A percentile compares a stretch with the other conserved stretches of the same genome.
These are phyloP conservation scores for Cylas formicarius DNA, from an alignment of 1,140 invertebrate species.

Conservation along the genomic window DNA sequence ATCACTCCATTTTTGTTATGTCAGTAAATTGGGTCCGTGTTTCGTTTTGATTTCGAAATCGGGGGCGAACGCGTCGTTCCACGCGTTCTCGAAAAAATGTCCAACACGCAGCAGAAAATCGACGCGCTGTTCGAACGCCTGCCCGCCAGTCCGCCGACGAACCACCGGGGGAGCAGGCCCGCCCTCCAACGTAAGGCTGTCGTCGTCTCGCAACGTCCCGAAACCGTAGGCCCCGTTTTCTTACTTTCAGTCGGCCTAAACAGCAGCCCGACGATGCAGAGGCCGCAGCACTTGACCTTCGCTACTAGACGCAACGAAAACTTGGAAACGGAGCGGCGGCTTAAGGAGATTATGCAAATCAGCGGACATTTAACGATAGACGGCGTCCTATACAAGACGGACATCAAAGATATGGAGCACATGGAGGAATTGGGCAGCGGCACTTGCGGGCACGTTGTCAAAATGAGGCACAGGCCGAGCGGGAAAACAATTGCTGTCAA, in stretches of 20 bases:
- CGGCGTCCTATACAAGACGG: constrained; percentile 71
- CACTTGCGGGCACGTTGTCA: constrained; percentile 95
- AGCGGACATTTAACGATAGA: constrained; percentile 80
- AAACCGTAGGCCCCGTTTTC: background rate
- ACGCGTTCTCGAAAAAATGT: constrained; percentile 22
- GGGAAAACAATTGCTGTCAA: constrained; percentile 89
- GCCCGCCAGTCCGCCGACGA: constrained; percentile 22
- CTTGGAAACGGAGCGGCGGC: constrained; percentile 44
- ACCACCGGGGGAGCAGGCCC: constrained; percentile 22
- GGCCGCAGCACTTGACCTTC: constrained; percentile 29
- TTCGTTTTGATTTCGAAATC: constrained; percentile 5
- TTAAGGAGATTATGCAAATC: constrained; percentile 52
- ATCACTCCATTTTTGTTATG: constrained; percentile 15
- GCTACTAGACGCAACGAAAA: constrained; percentile 31
- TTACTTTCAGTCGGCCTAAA: constrained; percentile 27
- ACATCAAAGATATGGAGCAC: constrained; percentile 79
- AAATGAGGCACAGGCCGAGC: constrained; percentile 87
- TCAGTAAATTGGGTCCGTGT: constrained; percentile 13
- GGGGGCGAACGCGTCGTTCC: constrained; percentile 3
- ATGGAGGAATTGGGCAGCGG: constrained; percentile 90
- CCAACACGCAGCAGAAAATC: constrained; percentile 34
- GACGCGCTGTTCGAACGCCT: constrained; percentile 33
- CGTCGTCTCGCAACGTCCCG: constrained; percentile 1
- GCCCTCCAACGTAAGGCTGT: constrained; percentile 27
- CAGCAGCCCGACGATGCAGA: constrained; percentile 27